Conservation (phyloP, 1,140 invertebrate genomes). For the Drosophila auraria region DNA sequence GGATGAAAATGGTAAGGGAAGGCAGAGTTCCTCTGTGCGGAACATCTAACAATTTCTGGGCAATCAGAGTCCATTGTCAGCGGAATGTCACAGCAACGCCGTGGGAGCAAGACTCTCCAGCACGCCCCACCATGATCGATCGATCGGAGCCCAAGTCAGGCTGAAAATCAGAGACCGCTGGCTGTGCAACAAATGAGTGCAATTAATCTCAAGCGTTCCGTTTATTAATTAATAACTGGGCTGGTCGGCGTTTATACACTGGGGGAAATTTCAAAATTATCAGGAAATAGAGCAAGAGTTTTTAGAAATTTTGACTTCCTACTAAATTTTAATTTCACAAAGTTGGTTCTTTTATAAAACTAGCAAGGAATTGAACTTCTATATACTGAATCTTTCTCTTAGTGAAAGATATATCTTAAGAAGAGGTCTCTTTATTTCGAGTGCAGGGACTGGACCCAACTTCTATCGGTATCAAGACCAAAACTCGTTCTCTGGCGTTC, state of each 20-base stretch:
- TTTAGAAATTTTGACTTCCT: neutral
- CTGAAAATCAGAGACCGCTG: conserved; percentile 44
- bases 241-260: conserved; percentile 14
- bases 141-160: conserved; percentile 23
- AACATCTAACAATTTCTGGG: conserved; percentile 28
- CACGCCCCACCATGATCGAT: conserved; percentile 60
- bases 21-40: conserved; percentile 12
- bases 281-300: neutral
- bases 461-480: conserved; percentile 5
- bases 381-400: too few relatives aligned
- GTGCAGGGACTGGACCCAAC: conserved; percentile 6
- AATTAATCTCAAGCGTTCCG: conserved; percentile 72
- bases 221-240: conserved; percentile 76
- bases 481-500: conserved; percentile 26
- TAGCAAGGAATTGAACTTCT: too few relatives aligned
- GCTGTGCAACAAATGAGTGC: conserved; percentile 73
- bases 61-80: conserved; percentile 67
- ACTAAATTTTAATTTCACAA: neutral
- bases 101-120: neutral
- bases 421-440: neutral
- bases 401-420: too few relatives aligned
- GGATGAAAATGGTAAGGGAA: neutral
- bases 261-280: neutral
- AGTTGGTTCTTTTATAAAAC: neutral
- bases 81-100: conserved; percentile 21